Conservation (phyloP, 2,797 vertebrate genomes). For the Tolypeutes matacus region DNA sequence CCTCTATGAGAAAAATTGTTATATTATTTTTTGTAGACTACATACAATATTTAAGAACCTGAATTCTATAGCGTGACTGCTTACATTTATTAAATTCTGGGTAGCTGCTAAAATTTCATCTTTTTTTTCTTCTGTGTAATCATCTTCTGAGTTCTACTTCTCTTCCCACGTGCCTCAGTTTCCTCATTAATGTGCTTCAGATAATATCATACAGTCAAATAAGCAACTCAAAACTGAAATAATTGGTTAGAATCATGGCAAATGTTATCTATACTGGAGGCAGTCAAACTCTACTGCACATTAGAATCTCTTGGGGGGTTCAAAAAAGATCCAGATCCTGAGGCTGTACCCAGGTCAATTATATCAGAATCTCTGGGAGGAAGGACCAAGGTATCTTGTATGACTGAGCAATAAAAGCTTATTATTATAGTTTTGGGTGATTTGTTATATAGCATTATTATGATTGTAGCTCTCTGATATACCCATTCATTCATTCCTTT, state of each 20-base stretch:
- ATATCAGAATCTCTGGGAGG: not conserved
- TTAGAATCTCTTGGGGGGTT: not conserved
- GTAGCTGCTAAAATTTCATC: not conserved
- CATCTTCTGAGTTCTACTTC: not conserved
- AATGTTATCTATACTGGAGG: not conserved
- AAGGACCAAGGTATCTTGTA: not conserved
- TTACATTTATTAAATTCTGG: not conserved
- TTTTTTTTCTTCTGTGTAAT: not conserved
- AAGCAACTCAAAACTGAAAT: constrained; percentile 10
- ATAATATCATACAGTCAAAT: not conserved
- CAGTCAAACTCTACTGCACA: not conserved
- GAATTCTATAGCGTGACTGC: not conserved
- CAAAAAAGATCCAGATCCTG: not conserved
- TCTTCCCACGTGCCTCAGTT: not conserved
- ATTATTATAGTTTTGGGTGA: not conserved
- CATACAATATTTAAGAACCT: not conserved
- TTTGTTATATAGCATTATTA: not conserved
- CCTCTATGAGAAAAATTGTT: not conserved
- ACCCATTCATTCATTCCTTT: not conserved
- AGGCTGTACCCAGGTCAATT: not conserved
- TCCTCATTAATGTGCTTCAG: not conserved
- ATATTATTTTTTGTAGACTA: not conserved
- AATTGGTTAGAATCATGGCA: not conserved
- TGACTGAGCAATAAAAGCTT: not conserved
- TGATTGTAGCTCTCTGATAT: not conserved